These are phyloP conservation scores for Crotalus tigris DNA, from an alignment of 2,113 vertebrate genomes.

Conservation along the genomic window DNA sequence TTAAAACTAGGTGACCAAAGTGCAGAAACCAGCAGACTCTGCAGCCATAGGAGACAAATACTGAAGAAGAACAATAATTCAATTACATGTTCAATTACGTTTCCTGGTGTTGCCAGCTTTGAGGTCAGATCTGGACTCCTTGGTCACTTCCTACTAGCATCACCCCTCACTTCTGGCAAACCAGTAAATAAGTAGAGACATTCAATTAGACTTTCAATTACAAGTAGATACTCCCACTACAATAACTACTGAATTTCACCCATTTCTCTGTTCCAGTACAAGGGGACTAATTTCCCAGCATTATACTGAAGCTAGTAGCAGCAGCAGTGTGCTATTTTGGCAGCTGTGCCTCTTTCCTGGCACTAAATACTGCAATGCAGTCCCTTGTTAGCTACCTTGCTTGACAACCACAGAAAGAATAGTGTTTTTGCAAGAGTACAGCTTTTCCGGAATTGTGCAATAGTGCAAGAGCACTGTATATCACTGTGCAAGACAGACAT, in stretches of 20 bases:
- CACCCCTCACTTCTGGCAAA: neutral
- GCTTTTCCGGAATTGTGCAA: neutral
- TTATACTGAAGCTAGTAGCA: neutral
- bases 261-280: neutral
- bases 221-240: neutral
- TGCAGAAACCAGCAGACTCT: neutral
- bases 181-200: neutral
- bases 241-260: neutral
- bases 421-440: neutral
- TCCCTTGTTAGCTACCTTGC: neutral
- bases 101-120: neutral
- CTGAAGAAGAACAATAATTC: neutral
- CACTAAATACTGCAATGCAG: neutral
- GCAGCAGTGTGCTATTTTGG: neutral
- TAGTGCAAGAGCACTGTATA: neutral
- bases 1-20: neutral
- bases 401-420: neutral
- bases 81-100: neutral
- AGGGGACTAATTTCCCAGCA: neutral
- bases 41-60: neutral
- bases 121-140: neutral
- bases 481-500: neutral
- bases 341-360: neutral
- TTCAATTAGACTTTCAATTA: neutral
- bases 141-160: neutral